phyloP scores from a whole-genome alignment of 2,113 vertebrate species.

The Neotoma lepida region DNA sequence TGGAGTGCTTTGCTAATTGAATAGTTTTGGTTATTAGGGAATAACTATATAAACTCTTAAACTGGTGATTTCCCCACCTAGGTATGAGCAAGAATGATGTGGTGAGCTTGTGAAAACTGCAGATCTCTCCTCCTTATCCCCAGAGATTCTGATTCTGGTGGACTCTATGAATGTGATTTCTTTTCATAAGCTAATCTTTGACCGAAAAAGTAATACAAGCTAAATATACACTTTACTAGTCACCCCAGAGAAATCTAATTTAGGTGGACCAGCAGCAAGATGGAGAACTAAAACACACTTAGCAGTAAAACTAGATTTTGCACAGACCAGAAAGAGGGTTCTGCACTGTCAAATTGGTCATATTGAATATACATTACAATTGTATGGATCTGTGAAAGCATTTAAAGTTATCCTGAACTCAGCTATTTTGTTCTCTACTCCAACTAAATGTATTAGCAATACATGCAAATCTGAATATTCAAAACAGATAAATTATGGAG shows the following conservation, averaged over 20 bases:
- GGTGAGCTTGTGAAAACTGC: background rate
- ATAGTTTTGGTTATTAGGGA: constrained; percentile 51
- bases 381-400: constrained; percentile 37
- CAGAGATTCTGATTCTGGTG: constrained; percentile 38
- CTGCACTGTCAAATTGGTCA: background rate
- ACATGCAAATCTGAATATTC: constrained; percentile 35
- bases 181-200: constrained; percentile 46
- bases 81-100: background rate
- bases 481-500: constrained; percentile 42
- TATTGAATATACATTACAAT: constrained; percentile 39
- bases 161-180: background rate
- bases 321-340: constrained; percentile 40
- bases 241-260: constrained; percentile 31
- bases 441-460: constrained; percentile 45
- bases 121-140: background rate
- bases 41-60: constrained; percentile 38
- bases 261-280: background rate
- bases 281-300: constrained; percentile 38
- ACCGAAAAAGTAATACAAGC: constrained; percentile 23
- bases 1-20: constrained; percentile 25
- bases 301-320: background rate
- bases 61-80: background rate
- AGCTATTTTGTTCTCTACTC: background rate
- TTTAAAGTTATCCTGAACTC: background rate
- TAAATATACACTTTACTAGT: constrained; percentile 54